Evolutionary conservation across 2,888 invertebrate genomes (phyloP).

Genomic region (Erebia epiphron): DNA sequence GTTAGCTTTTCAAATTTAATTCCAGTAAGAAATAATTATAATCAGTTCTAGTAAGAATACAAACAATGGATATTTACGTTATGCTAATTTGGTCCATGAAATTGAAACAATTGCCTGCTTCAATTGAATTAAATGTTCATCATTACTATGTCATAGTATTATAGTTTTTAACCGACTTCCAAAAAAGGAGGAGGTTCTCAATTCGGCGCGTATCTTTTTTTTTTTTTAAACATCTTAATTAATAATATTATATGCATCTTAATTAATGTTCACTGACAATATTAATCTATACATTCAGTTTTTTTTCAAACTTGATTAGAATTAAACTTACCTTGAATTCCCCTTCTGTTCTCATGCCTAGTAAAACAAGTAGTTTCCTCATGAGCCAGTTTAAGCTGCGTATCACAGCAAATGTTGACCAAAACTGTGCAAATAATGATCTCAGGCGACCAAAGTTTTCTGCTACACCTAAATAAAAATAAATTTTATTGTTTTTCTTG

Average conservation of each 20-base stretch:
- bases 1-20: background rate
- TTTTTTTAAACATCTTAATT: no score
- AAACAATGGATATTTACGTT: constrained; percentile 2
- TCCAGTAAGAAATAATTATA: background rate
- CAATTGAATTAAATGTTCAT: background rate
- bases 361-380: constrained; percentile 86
- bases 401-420: constrained; percentile 93
- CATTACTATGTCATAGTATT: no score
- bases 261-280: background rate
- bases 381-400: constrained; percentile 91
- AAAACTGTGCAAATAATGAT: constrained; percentile 92
- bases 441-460: constrained; percentile 95
- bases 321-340: constrained; percentile 76
- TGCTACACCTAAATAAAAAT: constrained; percentile 86
- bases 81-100: constrained; percentile 9
- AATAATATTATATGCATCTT: no score
- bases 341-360: constrained; percentile 82
- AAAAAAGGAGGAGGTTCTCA: no score
- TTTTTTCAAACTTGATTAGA: background rate
- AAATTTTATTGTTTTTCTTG: background rate
- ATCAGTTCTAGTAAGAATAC: background rate
- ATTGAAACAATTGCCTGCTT: background rate
- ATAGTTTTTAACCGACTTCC: no score
- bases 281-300: background rate
- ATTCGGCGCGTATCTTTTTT: no score